These are phyloP conservation scores for Anorthoa munda DNA, from an alignment of 2,888 invertebrate genomes.

Conservation along the genomic window DNA sequence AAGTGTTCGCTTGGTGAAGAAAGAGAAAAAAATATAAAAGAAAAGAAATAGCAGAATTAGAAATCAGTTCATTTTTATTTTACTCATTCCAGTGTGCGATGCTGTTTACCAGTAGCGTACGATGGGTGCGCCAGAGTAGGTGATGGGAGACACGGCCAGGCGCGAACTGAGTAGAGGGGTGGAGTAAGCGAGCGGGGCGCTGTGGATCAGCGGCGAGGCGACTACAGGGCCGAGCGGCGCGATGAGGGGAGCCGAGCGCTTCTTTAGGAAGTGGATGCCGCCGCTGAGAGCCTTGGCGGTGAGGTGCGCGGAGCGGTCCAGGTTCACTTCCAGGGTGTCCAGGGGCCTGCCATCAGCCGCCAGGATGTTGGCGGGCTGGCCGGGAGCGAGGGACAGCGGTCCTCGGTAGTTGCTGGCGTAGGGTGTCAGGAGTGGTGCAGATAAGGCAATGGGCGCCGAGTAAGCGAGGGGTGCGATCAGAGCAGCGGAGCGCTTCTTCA, in stretches of 20 bases:
- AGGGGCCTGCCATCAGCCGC: constrained; percentile 86
- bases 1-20: neutral
- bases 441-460: constrained; percentile 70
- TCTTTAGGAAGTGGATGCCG: constrained; percentile 78
- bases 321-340: constrained; percentile 86
- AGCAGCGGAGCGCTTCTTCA: constrained; percentile 81
- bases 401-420: constrained; percentile 78
- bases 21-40: neutral
- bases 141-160: constrained; percentile 47
- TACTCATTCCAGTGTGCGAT: neutral
- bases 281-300: constrained; percentile 79
- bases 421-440: constrained; percentile 70
- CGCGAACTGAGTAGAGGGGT: constrained; percentile 37
- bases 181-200: constrained; percentile 52
- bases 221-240: constrained; percentile 60
- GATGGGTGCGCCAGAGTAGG: constrained; percentile 49
- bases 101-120: constrained; percentile 51
- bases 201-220: constrained; percentile 45
- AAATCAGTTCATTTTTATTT: constrained; percentile 27
- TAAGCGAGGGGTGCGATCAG: constrained; percentile 58
- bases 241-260: constrained; percentile 74
- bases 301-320: constrained; percentile 84
- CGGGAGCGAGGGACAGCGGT: constrained; percentile 86
- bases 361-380: constrained; percentile 85
- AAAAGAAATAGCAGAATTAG: neutral